Conservation (phyloP, 2,797 vertebrate genomes). For the Aplochiton taeniatus region DNA sequence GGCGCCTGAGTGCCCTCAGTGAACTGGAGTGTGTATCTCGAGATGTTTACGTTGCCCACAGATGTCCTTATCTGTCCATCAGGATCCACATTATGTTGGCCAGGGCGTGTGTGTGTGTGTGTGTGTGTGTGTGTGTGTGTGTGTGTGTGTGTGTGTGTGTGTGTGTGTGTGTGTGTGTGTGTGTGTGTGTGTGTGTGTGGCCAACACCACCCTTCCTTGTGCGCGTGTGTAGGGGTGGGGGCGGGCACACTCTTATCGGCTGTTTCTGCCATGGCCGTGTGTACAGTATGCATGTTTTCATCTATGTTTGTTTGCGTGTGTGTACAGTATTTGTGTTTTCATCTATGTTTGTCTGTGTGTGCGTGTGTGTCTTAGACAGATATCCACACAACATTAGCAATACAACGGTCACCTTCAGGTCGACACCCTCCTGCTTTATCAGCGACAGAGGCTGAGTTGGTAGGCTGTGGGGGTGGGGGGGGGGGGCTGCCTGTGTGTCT, state of each 20-base stretch:
- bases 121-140: not conserved
- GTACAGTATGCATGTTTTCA: too few species aligned
- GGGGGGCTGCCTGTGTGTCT: too few species aligned
- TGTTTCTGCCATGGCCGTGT: too few species aligned
- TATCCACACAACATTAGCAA: not conserved
- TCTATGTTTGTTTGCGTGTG: not conserved
- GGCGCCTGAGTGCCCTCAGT: not conserved
- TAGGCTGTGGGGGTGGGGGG: too few species aligned
- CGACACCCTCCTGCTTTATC: conserved; percentile 17
- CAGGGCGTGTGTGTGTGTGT: not conserved
- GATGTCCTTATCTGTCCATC: not conserved
- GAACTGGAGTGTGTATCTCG: not conserved
- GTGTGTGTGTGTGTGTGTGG: not conserved
- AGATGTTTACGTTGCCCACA: not conserved
- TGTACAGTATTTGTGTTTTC: not conserved
- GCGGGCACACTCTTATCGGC: too few species aligned
- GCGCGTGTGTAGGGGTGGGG: not conserved
- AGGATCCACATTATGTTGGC: not conserved
- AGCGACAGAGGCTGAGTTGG: conserved; percentile 1
- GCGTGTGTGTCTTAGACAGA: conserved; percentile 19
- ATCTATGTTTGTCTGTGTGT: conserved; percentile 6
- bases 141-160: not conserved
- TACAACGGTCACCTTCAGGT: conserved; percentile 26
- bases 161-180: not conserved
- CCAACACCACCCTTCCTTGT: not conserved